Base-by-base conservation (phyloP, 2,888 invertebrate species). In the Pristionchus mayeri region DNA sequence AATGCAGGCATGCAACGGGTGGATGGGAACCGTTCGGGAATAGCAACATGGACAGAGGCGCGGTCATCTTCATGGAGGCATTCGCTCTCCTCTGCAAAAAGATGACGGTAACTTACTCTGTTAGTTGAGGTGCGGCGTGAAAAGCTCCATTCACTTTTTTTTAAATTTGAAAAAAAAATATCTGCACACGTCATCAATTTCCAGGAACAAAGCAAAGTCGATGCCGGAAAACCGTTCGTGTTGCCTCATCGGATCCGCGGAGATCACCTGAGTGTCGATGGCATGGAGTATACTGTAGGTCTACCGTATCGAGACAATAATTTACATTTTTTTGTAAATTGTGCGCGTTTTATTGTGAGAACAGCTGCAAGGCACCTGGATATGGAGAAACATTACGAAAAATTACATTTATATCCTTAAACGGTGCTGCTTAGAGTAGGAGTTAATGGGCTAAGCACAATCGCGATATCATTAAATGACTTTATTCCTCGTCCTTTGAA, bases 201-300 rank as follows among this genome's bases (percentile, higher is more conserved):
- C 85, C 88, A 40, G 89, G 86, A 16, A 30, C 57, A 44, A 30
- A 57, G 34, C 27, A 37, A 54, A n/a, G 57, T 34, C 7, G 27
- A 54, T 6, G 80, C 40, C 24, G 82, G 82, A 44, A 37, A 24
- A 27, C 44, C 44, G 2, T 16, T 82, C 30, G n/a, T 34, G 37
- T 84, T 71, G 30, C 89, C 88, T 16, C 91, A 89, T 79, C 83
- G 92, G 48, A 92, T 93, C 83, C 67, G 86, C 27, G 88, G 88
- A 48, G 92, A 92, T 37, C 88, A 87, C 63, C 88, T 92, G 52
- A 84, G 89, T 27, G 91, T 92, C 71, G 86, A 88, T n/a, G 89
- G 87, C 21, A 87, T 88, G 50, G 89, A 91, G 79, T 92, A 91
- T 85, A 88, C 88, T n/a, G 90, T 88, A 57, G 57, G 79, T 21